A percentile compares a stretch with the other conserved stretches of the same genome.
Conservation (phyloP, 2,113 vertebrate species). For the Butastur rufipennis region DNA sequence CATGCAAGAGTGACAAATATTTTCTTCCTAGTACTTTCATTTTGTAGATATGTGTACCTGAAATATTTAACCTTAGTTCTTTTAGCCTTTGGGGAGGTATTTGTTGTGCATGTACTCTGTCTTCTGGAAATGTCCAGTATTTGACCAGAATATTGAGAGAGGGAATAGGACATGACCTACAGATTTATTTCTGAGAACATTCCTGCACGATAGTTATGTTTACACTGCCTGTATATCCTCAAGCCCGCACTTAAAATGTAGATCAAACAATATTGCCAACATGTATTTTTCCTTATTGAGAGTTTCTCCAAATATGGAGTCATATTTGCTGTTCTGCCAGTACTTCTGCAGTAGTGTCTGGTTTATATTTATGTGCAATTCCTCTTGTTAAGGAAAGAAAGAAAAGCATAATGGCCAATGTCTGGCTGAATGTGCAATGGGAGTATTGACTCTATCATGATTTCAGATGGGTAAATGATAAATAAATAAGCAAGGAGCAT, state of each 20-base stretch:
- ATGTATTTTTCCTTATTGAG: neutral
- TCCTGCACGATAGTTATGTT: neutral
- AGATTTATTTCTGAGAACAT: neutral
- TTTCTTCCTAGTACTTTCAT: neutral
- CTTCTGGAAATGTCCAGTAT: neutral
- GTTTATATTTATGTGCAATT: constrained; percentile 17
- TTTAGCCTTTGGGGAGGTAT: neutral
- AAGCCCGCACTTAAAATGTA: neutral
- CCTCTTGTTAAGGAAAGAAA: neutral
- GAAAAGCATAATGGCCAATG: neutral
- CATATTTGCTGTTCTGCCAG: constrained; percentile 15
- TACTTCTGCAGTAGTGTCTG: neutral
- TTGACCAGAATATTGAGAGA: neutral
- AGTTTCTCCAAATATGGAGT: neutral
- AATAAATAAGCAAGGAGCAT: neutral
- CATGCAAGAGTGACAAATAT: neutral
- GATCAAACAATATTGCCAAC: constrained; percentile 20
- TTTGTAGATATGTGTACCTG: neutral
- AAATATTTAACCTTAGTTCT: neutral
- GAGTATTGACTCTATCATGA: neutral
- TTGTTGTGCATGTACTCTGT: neutral
- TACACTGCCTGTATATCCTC: neutral
- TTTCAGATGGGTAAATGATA: neutral
- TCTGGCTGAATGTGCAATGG: neutral
- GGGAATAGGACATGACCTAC: neutral